Evolutionary conservation across 1,140 invertebrate species (phyloP), one percentile per base, ranked within the genome.

Genomic region (Saccostrea glomerata): DNA sequence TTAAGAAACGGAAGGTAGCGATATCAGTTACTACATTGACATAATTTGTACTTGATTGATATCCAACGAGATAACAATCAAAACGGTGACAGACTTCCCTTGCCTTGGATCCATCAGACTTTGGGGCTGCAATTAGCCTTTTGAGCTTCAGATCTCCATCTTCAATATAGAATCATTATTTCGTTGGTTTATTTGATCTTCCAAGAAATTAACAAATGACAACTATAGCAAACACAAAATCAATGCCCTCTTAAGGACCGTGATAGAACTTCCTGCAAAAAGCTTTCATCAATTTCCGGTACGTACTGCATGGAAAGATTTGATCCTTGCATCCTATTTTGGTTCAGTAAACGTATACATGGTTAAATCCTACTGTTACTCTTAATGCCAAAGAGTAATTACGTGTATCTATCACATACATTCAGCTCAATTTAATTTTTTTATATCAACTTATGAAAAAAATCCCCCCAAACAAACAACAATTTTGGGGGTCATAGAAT

Each of bases 141-240:
- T 77, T 77, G 70, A 77, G 70, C 70, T 77, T 77, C 25, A 77
- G 70, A 30, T 77, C 70, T 36, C 23, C 30, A 77, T 77, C 70
- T 77, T 30, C 70, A 77, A 30, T 77, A 77, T 77, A 25, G 70
- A 30, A 77, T 77, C 70, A 77, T 77, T 77, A 77, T 36, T 77
- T 77, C 30, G 70, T 77, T 77, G 70, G 70, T 77, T 77, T 36
- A 77, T 77, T 77, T 77, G 70, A 77, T 77, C 70, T 77, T 77
- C 70, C 70, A 77, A 77, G 70, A 77, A 77, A 77, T 77, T 77
- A 77, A 77, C 70, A 77, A 77, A 77, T 77, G 70, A 77, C 70
- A 77, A 77, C 70, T 77, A 77, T 25, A 77, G 70, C 70, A 77
- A 77, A 77, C 70, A 77, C 25, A 15, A 77, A 77, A 77, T 77